Conservation (phyloP, 2,888 invertebrate species). For the Ophion slaviceki region DNA sequence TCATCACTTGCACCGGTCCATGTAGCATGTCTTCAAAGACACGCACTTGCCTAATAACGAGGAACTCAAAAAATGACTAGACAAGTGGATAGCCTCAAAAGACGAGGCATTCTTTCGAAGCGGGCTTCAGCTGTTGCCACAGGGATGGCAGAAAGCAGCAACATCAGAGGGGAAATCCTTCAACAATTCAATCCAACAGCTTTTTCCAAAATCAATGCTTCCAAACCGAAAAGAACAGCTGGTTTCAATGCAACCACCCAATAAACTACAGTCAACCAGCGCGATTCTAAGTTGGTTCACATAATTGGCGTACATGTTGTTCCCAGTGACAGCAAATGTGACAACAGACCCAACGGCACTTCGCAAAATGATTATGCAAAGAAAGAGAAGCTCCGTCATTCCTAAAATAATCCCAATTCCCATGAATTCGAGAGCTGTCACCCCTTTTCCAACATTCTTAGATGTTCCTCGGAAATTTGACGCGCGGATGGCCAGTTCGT, state of each 20-base stretch:
- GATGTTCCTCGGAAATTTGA: not conserved
- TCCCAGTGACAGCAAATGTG: not conserved
- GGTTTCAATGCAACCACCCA: not conserved
- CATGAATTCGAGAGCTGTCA: not conserved
- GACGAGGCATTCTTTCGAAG: not conserved
- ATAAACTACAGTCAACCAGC: no score
- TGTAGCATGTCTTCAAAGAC: no score
- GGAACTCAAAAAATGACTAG: not conserved
- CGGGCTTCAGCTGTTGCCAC: not conserved
- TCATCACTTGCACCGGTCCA: no score
- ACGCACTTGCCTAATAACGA: no score
- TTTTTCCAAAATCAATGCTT: not conserved
- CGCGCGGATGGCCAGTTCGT: not conserved
- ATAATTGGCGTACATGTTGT: not conserved
- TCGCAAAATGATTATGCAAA: not conserved
- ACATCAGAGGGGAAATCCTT: not conserved
- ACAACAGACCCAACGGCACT: not conserved
- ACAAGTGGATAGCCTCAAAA: not conserved
- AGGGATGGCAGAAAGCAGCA: not conserved
- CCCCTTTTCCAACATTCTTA: not conserved
- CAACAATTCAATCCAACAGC: not conserved
- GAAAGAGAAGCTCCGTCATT: not conserved
- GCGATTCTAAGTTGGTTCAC: not conserved
- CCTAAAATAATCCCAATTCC: not conserved
- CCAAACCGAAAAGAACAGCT: not conserved